phyloP scores from a whole-genome alignment of 2,888 invertebrate species.

The Tachina lurida region DNA sequence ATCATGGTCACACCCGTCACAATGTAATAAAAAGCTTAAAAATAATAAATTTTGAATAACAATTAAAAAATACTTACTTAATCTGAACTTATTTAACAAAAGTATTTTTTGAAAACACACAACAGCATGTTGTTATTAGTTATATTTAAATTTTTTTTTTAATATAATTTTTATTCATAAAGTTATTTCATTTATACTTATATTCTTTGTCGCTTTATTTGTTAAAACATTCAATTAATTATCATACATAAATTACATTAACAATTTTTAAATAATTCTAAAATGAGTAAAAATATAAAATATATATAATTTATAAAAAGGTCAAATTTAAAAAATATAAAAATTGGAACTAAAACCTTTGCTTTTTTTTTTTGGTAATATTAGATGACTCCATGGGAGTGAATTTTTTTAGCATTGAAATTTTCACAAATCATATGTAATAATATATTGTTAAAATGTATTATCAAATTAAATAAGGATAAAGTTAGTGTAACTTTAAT shows the following conservation, averaged over 20 bases:
- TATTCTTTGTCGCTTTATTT: slow-evolving; percentile 6
- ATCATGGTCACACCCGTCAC: no score
- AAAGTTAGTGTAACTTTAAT: neutral
- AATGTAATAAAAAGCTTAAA: no score
- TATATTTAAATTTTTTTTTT: slow-evolving; percentile 41
- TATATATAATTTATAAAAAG: neutral
- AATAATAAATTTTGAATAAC: no score
- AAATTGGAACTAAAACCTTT: slow-evolving; percentile 67
- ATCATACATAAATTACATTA: slow-evolving; percentile 50
- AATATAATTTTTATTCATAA: slow-evolving; percentile 34
- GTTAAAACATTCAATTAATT: slow-evolving; percentile 65
- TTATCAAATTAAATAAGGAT: neutral
- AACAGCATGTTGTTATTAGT: neutral
- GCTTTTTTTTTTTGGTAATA: slow-evolving; percentile 1
- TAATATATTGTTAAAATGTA: neutral
- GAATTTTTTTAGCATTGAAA: slow-evolving; percentile 25
- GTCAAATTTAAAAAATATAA: slow-evolving; percentile 7
- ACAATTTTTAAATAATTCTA: slow-evolving; percentile 13
- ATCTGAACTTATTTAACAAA: neutral
- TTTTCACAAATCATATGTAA: slow-evolving; percentile 13
- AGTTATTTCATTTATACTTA: slow-evolving; percentile 19
- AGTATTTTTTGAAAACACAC: neutral
- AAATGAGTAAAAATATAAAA: slow-evolving; percentile 33
- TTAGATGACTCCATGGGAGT: slow-evolving; percentile 69
- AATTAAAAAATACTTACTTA: no score